Evolutionary conservation across 2,797 vertebrate genomes (phyloP), one percentile per base, ranked within the genome.

Genomic region (Melanotaenia nigrans): DNA sequence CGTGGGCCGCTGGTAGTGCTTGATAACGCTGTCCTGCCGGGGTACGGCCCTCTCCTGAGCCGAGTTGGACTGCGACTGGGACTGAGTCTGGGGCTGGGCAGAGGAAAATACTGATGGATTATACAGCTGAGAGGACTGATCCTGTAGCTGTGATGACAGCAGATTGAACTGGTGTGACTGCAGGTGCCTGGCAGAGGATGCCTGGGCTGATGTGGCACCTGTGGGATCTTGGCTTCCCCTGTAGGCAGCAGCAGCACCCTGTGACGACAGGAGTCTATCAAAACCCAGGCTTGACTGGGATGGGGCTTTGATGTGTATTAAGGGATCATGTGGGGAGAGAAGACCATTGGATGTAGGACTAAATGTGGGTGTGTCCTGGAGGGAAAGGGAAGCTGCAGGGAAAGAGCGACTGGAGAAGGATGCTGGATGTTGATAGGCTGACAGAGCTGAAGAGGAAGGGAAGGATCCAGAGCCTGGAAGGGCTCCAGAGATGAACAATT

Each of bases 261-360:
- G 92, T 5, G 96, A 95, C 40, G 96, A 96, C 73, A 96, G 83
- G 61, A 98, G 94, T 81, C 97, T 95, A 79, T 97, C 97, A 75
- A 98, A 98, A 72, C 96, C 96, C 82, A 98, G 75, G 3, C 96
- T 96, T 0, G 97, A 96, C 81, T 92, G 96, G 86, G 97, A 96
- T 0, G 96, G 93, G 24, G 96, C 95, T 73, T 98, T 98, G 91
- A 98, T 97, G 91, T 98, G 97, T 12, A 98, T 93, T 40, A 98
- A 90, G 1, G 96, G 95, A 40, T 98, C 97, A 25, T 98, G 97
- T 3, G 97, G 97, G 33, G 97, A 98, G 12, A 98, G 94, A 51
- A 98, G 94, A 71, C 97, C 97, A 18, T 98, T 98, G 79, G 97
- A 97, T 3, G 96, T 97, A 28, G 97, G 97, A 73, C 97, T 98